Conservation (phyloP, 2,797 vertebrate genomes). For the Pteronotus mesoamericanus region DNA sequence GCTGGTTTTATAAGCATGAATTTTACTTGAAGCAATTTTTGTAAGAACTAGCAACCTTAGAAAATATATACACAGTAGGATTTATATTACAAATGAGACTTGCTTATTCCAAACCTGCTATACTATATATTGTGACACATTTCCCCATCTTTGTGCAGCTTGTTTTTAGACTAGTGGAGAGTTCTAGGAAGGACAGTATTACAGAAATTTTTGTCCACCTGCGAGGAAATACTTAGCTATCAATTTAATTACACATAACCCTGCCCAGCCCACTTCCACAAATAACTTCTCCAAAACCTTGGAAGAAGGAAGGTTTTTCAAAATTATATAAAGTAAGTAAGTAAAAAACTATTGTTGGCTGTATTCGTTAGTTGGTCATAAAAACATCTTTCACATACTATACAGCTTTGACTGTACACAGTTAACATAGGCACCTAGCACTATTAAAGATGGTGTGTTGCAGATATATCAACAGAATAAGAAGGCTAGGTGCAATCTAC, state of each 20-base stretch:
- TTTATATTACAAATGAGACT: neutral
- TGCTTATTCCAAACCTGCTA: neutral
- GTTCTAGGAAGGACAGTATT: neutral
- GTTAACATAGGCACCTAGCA: neutral
- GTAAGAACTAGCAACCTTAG: constrained; percentile 25
- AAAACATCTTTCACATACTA: neutral
- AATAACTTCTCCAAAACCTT: constrained; percentile 27
- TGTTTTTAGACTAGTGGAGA: neutral
- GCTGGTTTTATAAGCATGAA: neutral
- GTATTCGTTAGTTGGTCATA: neutral
- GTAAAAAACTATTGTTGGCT: neutral
- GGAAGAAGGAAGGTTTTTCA: neutral
- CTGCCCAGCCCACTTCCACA: neutral
- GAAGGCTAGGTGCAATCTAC: neutral
- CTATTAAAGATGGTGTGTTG: neutral
- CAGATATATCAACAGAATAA: neutral
- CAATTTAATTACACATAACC: neutral
- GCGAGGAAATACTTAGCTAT: neutral
- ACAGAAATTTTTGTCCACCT: neutral
- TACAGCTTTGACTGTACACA: neutral
- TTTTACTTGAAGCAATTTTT: constrained; percentile 39
- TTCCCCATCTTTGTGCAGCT: neutral
- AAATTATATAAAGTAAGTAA: neutral
- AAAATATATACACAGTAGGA: neutral
- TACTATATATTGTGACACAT: neutral